A percentile compares a stretch with the other conserved stretches of the same genome.
Evolutionary conservation across 2,113 vertebrate species (phyloP).

Genomic region (Thryonomys swinderianus): DNA sequence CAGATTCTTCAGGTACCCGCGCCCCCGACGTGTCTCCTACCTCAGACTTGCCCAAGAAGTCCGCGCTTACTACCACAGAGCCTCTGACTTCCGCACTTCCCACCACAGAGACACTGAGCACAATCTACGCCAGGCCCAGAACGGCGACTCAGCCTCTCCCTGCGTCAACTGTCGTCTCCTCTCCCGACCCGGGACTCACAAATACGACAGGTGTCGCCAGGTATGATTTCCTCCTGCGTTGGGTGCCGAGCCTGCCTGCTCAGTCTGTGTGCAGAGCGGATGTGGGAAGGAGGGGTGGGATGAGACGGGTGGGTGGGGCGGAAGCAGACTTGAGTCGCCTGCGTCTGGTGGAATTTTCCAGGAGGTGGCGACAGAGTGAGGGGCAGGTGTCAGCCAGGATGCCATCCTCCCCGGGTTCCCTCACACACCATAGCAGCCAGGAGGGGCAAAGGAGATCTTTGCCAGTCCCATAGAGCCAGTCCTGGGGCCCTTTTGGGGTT

Average conservation of each 20-base stretch:
- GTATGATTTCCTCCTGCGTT: constrained; percentile 1
- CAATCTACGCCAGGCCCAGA: fast-evolving
- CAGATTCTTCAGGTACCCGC: neutral
- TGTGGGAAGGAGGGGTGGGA: neutral
- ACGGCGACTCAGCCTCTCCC: neutral
- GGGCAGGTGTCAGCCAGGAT: neutral
- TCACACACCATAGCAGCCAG: neutral
- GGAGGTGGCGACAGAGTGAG: neutral
- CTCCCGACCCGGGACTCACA: neutral
- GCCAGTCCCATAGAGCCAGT: neutral
- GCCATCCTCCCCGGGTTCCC: neutral
- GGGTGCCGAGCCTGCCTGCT: neutral
- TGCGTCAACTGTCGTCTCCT: neutral
- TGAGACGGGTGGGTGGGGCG: neutral
- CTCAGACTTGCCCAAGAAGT: fast-evolving
- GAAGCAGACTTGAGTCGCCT: neutral
- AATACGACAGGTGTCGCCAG: neutral
- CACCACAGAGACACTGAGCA: neutral
- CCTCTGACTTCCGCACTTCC: neutral
- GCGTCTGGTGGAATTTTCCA: neutral
- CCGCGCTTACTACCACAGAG: neutral
- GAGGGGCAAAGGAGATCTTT: neutral
- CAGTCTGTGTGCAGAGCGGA: neutral
- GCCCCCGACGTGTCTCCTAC: fast-evolving
- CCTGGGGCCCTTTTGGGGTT: neutral